Evolutionary conservation across 2,797 vertebrate genomes (phyloP), one percentile per base, ranked within the genome.

Genomic region (Sternotherus odoratus): DNA sequence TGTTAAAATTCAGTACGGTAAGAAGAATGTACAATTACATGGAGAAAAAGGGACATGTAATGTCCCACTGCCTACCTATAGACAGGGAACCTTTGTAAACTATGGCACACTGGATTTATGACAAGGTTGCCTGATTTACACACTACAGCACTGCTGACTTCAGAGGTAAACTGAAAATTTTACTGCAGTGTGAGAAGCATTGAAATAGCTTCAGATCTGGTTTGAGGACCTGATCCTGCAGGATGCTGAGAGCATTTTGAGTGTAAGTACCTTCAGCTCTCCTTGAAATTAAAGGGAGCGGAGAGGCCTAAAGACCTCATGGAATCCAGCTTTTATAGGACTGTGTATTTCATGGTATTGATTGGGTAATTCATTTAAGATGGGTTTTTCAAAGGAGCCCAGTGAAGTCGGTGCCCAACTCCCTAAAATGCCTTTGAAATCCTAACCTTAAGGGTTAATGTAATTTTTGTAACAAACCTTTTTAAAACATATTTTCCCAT

Each of bases 91-190:
- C 92, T 74, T 74, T 81, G 83, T 79, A 92, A 92, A 93, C 92
- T 79, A 49, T 10, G 79, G 39, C 0, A 0, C 79, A 39, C 39
- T 88, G 74, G n/a, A 69, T 89, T 92, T 89, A 83, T 90, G 74
- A 74, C 74, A 83, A 86, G 90, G 88, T 82, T 82, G 86, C 74
- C 49, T 53, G 82, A 89, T 90, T 81, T 89, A 79, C 83, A 51
- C 63, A 83, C 46, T 8, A 81, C 60, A 89, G 60, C 57, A 79
- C 63, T 24, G 43, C 66, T n/a, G 48, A 95, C 93, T 93, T 96
- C 66, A 89, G 74, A 92, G 91, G 23, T 83, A 92, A 95, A 96
- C 79, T 26, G 91, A 66, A 93, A 92, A 79, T 88, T 79, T 13
- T 77, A 78, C 66, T 86, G 74, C 77, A 54, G 53, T 17, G 23